These are phyloP conservation scores for Coremacera marginata DNA, from an alignment of 2,888 invertebrate species.

Conservation along the genomic window DNA sequence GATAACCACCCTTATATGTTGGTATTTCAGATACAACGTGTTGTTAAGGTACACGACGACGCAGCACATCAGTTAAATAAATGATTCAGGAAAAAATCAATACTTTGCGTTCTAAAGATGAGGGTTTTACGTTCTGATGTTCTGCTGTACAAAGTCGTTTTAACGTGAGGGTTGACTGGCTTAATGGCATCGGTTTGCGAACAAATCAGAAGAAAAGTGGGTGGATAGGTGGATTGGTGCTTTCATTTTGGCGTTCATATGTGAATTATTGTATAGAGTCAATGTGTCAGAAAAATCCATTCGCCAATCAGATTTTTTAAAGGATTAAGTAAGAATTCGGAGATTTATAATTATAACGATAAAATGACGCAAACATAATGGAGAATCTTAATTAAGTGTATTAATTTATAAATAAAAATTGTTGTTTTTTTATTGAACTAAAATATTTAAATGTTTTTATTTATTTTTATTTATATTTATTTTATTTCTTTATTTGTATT, in stretches of 20 bases:
- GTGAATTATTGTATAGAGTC: not conserved
- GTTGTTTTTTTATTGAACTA: no score
- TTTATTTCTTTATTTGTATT: no score
- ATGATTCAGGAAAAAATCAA: slow-evolving; percentile 35
- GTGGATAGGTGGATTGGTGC: not conserved
- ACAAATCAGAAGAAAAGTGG: not conserved
- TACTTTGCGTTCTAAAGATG: slow-evolving; percentile 30
- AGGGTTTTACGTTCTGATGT: slow-evolving; percentile 29
- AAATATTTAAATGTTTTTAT: no score
- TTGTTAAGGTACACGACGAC: not conserved
- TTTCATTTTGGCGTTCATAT: not conserved
- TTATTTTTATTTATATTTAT: no score
- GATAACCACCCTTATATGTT: slow-evolving; percentile 20
- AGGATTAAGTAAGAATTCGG: no score
- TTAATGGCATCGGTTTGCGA: not conserved
- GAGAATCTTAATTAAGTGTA: no score
- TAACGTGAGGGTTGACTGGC: not conserved
- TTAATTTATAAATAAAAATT: no score
- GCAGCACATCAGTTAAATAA: slow-evolving; percentile 22
- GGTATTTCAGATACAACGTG: not conserved
- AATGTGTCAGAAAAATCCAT: not conserved
- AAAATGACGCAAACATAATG: no score
- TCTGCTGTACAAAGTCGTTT: not conserved
- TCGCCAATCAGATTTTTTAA: slow-evolving; percentile 18
- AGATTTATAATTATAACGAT: no score